Evolutionary conservation across 1,140 invertebrate genomes (phyloP).

Genomic region (Bilobella aurantiaca): DNA sequence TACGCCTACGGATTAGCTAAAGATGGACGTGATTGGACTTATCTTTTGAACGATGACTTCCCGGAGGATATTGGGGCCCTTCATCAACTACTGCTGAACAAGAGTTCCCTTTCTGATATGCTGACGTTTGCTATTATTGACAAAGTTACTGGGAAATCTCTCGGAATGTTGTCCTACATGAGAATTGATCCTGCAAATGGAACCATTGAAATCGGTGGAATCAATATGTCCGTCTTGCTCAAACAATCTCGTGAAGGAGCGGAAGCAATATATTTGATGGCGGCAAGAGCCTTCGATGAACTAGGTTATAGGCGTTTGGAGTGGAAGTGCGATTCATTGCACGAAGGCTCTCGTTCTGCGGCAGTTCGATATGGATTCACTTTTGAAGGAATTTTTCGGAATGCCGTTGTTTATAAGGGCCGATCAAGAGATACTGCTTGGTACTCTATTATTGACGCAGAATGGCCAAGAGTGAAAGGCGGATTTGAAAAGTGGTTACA

Average conservation of each 20-base stretch:
- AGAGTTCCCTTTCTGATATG: background rate
- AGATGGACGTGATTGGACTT: background rate
- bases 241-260: background rate
- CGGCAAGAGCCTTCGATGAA: background rate
- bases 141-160: background rate
- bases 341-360: background rate
- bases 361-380: background rate
- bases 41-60: background rate
- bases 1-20: background rate
- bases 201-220: background rate
- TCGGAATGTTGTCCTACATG: background rate
- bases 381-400: constrained; percentile 7
- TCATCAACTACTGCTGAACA: background rate
- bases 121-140: background rate
- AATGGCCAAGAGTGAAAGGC: background rate
- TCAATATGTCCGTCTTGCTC: background rate
- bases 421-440: background rate
- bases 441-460: background rate
- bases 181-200: background rate
- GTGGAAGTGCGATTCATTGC: background rate
- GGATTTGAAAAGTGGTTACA: background rate
- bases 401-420: background rate
- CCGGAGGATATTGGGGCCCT: background rate
- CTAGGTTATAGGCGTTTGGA: background rate
- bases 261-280: background rate